Evolutionary conservation across 1,140 invertebrate species (phyloP).

Genomic region (Pseudomyrmex dendroicus): DNA sequence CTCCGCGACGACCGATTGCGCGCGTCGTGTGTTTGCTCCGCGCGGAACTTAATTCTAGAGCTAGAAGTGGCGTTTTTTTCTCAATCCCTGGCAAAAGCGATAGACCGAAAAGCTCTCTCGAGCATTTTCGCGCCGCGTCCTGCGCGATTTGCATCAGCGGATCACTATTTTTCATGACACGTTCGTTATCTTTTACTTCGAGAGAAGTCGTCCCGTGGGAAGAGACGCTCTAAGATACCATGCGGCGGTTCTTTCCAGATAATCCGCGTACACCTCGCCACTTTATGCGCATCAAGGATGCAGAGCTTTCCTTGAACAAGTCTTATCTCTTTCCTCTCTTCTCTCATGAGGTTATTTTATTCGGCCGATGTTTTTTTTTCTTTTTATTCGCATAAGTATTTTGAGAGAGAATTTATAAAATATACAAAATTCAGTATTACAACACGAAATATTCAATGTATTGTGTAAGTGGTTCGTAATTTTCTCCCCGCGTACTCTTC

Average conservation of each 20-base stretch:
- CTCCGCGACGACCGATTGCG: constrained; percentile 13
- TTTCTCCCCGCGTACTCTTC: not conserved
- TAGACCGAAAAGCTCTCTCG: constrained; percentile 3
- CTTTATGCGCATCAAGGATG: constrained; percentile 29
- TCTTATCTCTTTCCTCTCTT: not conserved
- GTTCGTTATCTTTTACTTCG: constrained; percentile 36
- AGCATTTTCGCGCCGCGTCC: not conserved
- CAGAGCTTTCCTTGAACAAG: not conserved
- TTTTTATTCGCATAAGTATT: not conserved
- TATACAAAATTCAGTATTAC: not conserved
- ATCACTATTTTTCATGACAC: constrained; percentile 10
- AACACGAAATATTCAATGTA: not conserved
- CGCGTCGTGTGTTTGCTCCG: not conserved
- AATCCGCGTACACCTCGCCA: constrained; percentile 5
- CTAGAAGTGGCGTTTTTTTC: constrained; percentile 43
- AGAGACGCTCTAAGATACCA: not conserved
- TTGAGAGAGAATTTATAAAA: not conserved
- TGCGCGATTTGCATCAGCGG: not conserved
- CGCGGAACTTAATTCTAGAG: constrained; percentile 27
- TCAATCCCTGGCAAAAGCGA: constrained; percentile 23
- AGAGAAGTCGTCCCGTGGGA: constrained; percentile 38
- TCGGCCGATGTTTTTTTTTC: not conserved
- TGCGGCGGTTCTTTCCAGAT: constrained; percentile 11
- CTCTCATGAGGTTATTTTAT: not conserved
- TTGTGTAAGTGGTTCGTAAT: not conserved